A percentile compares a stretch with the other conserved stretches of the same genome.
Evolutionary conservation across 2,797 vertebrate genomes (phyloP).

Genomic region (Acanthurus lineatus): DNA sequence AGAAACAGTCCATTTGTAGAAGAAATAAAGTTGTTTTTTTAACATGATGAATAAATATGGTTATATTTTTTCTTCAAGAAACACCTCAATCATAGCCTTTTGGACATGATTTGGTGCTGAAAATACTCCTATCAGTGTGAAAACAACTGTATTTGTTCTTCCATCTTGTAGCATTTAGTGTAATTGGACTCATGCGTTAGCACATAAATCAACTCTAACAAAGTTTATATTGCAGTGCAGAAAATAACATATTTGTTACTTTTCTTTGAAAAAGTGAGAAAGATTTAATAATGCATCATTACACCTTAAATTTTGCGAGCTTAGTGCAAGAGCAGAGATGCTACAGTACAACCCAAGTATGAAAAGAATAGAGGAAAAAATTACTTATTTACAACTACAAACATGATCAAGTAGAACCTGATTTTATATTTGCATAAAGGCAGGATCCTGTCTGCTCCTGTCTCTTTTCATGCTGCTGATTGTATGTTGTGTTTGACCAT

Average conservation of each 20-base stretch:
- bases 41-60: slow-evolving; percentile 6
- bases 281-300: neutral
- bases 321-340: neutral
- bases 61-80: neutral
- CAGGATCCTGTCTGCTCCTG: neutral
- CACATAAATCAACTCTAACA: slow-evolving; percentile 2
- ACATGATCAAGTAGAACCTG: neutral
- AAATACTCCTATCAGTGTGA: neutral
- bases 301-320: neutral
- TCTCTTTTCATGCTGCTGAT: slow-evolving; percentile 10
- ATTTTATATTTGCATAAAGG: neutral
- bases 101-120: neutral
- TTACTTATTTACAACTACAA: neutral
- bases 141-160: neutral
- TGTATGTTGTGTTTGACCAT: neutral
- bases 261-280: neutral
- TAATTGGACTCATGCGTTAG: neutral
- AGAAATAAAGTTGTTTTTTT: too few relatives aligned
- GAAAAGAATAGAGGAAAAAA: neutral
- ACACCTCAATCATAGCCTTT: slow-evolving; percentile 7
- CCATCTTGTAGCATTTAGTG: neutral
- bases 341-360: neutral
- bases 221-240: neutral
- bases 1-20: slow-evolving; percentile 3
- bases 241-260: neutral